A percentile compares a stretch with the other conserved stretches of the same genome.
Conservation (phyloP, 2,113 vertebrate species). For the Himantopus leucocephalus region DNA sequence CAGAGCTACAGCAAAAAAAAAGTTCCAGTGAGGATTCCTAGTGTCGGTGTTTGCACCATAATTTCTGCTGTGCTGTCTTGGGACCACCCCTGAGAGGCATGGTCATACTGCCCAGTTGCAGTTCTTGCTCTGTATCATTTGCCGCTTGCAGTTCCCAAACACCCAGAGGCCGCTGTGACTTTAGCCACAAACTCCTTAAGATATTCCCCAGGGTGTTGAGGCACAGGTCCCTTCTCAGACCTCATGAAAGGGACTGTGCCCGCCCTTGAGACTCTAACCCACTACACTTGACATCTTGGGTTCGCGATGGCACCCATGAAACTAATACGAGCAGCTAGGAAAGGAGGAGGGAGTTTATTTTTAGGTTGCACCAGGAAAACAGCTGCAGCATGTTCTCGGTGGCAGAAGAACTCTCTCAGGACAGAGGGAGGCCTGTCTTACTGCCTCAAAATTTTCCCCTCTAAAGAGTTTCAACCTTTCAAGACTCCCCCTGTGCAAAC, state of each 20-base stretch:
- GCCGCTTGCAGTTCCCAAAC: not conserved
- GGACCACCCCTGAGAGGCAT: not conserved
- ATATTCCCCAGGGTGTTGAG: not conserved
- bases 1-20: not conserved
- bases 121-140: not conserved
- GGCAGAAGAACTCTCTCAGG: not conserved
- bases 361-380: constrained; percentile 35
- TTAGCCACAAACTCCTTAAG: not conserved
- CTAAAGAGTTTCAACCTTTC: not conserved
- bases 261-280: not conserved
- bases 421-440: not conserved
- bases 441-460: constrained; percentile 9
- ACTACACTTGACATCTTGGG: not conserved
- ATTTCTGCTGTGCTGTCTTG: not conserved
- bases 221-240: not conserved
- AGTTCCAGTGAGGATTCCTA: not conserved
- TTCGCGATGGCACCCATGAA: not conserved
- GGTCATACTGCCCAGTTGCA: no score
- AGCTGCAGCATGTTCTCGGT: constrained; percentile 37
- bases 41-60: no score
- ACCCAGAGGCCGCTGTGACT: not conserved
- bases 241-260: not conserved
- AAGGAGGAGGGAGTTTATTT: constrained; percentile 41
- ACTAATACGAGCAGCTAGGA: not conserved
- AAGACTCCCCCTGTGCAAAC: constrained; percentile 10